A percentile compares a stretch with the other conserved stretches of the same genome.
phyloP scores from a whole-genome alignment of 2,113 vertebrate species.

The Cryptomyrus ogoouensis region DNA sequence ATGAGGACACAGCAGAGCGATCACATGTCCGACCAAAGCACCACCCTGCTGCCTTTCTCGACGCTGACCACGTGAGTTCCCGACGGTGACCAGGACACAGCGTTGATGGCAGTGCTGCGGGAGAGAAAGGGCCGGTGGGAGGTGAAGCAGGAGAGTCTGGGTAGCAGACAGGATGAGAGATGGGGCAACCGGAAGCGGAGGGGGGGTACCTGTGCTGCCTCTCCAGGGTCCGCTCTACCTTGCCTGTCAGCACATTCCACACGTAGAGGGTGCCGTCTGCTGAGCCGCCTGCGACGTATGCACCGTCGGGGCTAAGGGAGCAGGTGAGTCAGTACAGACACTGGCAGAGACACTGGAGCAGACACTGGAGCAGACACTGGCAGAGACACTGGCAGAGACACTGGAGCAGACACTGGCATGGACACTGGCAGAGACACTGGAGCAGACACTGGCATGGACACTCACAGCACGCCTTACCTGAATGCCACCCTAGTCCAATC shows the following conservation, averaged over 20 bases:
- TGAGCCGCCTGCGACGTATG: constrained; percentile 81
- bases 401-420: background rate
- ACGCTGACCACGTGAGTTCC: constrained; percentile 82
- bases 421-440: background rate
- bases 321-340: background rate
- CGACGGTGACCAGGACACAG: constrained; percentile 84
- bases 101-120: constrained; percentile 83
- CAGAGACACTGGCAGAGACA: background rate
- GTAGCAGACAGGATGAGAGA: background rate
- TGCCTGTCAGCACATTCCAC: constrained; percentile 88
- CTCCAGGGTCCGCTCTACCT: constrained; percentile 75
- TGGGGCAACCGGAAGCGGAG: background rate
- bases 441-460: background rate
- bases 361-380: too few species aligned
- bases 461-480: constrained; percentile 65
- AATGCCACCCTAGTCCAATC: constrained; percentile 95
- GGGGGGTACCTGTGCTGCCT: constrained; percentile 77
- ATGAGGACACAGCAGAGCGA: background rate
- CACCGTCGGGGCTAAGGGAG: constrained; percentile 75
- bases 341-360: background rate
- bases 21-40: constrained; percentile 91
- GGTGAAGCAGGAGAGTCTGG: background rate
- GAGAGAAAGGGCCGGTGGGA: background rate
- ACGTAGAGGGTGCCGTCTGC: constrained; percentile 82
- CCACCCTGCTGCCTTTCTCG: constrained; percentile 86